Conservation (phyloP, 2,113 vertebrate species). For the Serinus canaria region DNA sequence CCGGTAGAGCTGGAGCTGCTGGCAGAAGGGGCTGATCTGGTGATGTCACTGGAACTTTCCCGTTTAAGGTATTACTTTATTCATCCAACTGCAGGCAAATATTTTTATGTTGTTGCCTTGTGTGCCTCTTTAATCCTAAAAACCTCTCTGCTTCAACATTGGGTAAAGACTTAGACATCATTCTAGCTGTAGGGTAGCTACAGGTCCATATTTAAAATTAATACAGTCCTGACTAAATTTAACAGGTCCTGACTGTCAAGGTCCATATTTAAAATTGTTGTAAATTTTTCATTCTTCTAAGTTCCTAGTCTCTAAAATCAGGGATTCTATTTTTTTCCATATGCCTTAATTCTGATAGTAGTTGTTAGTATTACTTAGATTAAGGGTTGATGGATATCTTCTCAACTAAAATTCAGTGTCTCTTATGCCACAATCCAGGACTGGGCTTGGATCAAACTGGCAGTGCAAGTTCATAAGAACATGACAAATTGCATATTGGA, state of each 20-base stretch:
- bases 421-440: background rate
- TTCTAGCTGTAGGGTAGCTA: background rate
- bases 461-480: background rate
- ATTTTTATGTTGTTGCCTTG: background rate
- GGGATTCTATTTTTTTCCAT: background rate
- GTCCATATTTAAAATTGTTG: background rate
- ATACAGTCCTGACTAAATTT: background rate
- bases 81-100: background rate
- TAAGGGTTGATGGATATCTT: background rate
- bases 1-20: background rate
- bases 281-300: background rate
- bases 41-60: background rate
- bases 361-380: background rate
- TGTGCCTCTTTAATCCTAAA: background rate
- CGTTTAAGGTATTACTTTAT: background rate
- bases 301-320: background rate
- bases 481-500: background rate
- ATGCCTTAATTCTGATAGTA: background rate
- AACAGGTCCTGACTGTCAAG: background rate
- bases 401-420: background rate
- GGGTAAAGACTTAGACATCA: background rate
- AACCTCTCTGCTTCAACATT: background rate
- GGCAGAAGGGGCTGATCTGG: background rate
- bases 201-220: rapidly evolving
- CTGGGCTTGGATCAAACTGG: background rate